These are phyloP conservation scores for Lochmaea capreae DNA, from an alignment of 2,888 invertebrate genomes.

Conservation along the genomic window DNA sequence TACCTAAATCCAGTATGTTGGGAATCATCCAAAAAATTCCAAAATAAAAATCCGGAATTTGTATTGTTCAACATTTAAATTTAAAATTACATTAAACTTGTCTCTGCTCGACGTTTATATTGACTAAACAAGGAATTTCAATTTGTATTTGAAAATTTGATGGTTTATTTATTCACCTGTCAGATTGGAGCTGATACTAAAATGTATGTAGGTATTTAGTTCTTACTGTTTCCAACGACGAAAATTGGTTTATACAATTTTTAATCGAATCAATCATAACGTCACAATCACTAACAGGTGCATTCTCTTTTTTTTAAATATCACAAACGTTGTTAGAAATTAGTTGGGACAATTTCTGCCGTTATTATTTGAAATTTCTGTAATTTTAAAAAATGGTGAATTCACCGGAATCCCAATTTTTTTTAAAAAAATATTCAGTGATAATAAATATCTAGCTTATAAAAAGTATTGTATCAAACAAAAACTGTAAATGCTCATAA, in stretches of 20 bases:
- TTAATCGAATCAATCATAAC: neutral
- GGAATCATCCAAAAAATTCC: neutral
- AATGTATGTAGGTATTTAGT: neutral
- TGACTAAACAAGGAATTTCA: constrained; percentile 24
- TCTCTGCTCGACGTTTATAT: constrained; percentile 12
- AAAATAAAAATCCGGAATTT: neutral
- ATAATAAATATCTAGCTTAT: too few relatives aligned
- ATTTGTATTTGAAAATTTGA: constrained; percentile 24
- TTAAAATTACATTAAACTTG: constrained; percentile 16
- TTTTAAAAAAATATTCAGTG: too few relatives aligned
- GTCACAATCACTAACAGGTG: too few relatives aligned
- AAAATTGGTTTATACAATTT: neutral
- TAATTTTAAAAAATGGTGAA: too few relatives aligned
- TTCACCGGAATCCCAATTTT: too few relatives aligned
- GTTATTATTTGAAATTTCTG: too few relatives aligned
- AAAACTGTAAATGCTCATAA: too few relatives aligned
- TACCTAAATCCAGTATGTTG: neutral
- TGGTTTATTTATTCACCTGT: constrained; percentile 14
- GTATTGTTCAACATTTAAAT: constrained; percentile 5
- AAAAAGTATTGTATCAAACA: too few relatives aligned
- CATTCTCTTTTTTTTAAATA: too few relatives aligned
- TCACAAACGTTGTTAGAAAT: too few relatives aligned
- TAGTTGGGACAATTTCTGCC: too few relatives aligned
- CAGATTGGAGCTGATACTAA: neutral
- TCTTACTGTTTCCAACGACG: neutral